Percentiles rank a stretch among this genome's conserved stretches.
Evolutionary conservation across 2,797 vertebrate genomes (phyloP).

Genomic region (Galago senegalensis): DNA sequence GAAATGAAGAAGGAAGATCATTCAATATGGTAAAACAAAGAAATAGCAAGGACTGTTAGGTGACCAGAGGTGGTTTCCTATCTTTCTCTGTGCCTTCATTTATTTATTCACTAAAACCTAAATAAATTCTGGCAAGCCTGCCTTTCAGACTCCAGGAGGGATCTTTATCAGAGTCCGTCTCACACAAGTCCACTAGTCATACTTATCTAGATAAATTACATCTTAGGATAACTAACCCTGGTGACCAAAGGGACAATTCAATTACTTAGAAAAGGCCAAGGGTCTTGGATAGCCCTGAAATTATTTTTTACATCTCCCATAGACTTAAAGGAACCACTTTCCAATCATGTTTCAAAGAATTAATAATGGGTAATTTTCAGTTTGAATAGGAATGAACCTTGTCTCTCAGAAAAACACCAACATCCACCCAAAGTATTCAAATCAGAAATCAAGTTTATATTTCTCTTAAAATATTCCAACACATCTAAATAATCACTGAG

Average conservation of each 20-base stretch:
- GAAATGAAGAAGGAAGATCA: constrained; percentile 78
- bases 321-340: constrained; percentile 30
- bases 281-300: constrained; percentile 29
- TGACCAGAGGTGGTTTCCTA: constrained; percentile 45
- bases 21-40: constrained; percentile 70
- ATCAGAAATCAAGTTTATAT: constrained; percentile 46
- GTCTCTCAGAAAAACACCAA: constrained; percentile 37
- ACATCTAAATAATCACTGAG: neutral
- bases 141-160: constrained; percentile 69
- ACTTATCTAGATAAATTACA: constrained; percentile 79
- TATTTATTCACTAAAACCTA: constrained; percentile 67
- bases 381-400: neutral
- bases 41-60: neutral
- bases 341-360: constrained; percentile 16
- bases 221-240: constrained; percentile 70
- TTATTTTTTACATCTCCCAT: constrained; percentile 24
- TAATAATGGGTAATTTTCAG: neutral
- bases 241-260: constrained; percentile 72
- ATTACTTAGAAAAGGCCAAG: constrained; percentile 74
- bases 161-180: constrained; percentile 26
- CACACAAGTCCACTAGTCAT: neutral
- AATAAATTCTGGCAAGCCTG: constrained; percentile 61
- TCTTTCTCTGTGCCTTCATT: neutral
- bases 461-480: neutral
- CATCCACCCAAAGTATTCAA: constrained; percentile 2